Evolutionary conservation across 2,888 invertebrate genomes (phyloP).

Genomic region (Caenorhabditis imperialis): DNA sequence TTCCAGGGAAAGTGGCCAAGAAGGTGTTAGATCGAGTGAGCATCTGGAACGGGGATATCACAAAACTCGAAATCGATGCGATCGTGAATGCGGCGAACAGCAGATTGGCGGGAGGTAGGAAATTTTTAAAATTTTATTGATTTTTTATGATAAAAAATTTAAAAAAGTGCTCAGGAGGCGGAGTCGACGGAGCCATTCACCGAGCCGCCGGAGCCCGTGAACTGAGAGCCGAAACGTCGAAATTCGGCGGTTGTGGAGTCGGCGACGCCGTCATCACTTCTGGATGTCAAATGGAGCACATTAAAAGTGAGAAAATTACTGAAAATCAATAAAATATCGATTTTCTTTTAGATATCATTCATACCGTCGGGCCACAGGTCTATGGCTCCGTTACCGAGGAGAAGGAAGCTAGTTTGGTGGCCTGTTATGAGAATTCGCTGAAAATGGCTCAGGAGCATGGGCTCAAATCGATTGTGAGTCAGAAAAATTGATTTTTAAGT

Average conservation of each 20-base stretch:
- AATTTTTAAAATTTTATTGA: neutral
- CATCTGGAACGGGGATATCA: conserved; percentile 85
- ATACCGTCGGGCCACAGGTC: conserved; percentile 87
- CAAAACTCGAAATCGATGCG: conserved; percentile 87
- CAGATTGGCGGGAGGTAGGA: conserved; percentile 85
- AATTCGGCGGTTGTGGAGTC: conserved; percentile 85
- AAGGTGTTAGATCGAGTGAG: conserved; percentile 57
- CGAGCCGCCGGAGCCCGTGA: conserved; percentile 84
- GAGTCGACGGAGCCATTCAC: conserved; percentile 90
- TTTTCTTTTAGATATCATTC: conserved; percentile 86
- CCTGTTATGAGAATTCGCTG: conserved; percentile 85
- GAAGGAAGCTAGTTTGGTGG: conserved; percentile 82
- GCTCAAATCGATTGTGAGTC: conserved; percentile 83
- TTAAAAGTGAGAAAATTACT: conserved; percentile 84
- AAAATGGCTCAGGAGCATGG: conserved; percentile 80
- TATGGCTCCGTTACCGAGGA: conserved; percentile 78
- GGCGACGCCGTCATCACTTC: conserved; percentile 89
- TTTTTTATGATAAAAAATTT: neutral
- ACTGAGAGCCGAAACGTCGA: conserved; percentile 83
- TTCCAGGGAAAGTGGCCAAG: conserved; percentile 53
- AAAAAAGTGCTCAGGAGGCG: conserved; percentile 79
- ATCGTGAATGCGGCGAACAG: conserved; percentile 92
- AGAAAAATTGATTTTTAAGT: neutral
- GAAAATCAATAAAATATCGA: neutral
- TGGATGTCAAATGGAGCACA: conserved; percentile 85